A percentile compares a stretch with the other conserved stretches of the same genome.
These are phyloP conservation scores for Choloepus hoffmanni DNA, from an alignment of 2,113 vertebrate species.

Conservation along the genomic window DNA sequence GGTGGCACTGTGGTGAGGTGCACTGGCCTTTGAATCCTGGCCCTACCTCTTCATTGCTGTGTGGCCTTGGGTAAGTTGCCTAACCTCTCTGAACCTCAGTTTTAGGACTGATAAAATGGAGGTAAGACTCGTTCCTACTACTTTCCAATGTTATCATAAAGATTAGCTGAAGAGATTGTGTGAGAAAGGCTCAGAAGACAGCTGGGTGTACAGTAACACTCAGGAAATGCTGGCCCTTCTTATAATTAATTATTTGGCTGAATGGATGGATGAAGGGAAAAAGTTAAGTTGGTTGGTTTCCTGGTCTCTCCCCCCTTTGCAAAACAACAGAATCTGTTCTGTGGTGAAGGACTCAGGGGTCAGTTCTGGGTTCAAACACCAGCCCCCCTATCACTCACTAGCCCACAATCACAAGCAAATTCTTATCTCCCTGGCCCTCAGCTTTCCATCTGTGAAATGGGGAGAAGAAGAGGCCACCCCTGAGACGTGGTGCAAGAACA, in stretches of 20 bases:
- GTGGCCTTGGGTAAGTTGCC: neutral
- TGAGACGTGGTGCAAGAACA: rapidly evolving
- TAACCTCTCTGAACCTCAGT: constrained; percentile 11
- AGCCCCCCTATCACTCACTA: neutral
- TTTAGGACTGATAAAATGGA: neutral
- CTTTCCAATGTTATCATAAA: neutral
- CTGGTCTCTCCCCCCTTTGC: neutral
- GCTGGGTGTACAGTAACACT: neutral
- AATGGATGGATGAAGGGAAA: neutral
- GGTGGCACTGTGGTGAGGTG: neutral
- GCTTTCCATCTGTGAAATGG: neutral
- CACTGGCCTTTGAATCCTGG: neutral
- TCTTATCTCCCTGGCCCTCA: neutral
- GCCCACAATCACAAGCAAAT: neutral
- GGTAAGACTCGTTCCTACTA: neutral
- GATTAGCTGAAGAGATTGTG: neutral
- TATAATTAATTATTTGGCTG: no score
- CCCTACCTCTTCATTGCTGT: neutral
- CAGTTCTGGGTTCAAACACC: neutral
- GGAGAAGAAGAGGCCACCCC: neutral
- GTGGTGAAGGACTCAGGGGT: no score
- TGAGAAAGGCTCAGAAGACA: neutral
- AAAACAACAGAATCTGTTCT: neutral
- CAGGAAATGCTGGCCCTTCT: neutral
- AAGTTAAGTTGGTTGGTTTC: neutral